These are phyloP conservation scores for Gymnopithys bicolor DNA, from an alignment of 2,797 vertebrate genomes.

Conservation along the genomic window DNA sequence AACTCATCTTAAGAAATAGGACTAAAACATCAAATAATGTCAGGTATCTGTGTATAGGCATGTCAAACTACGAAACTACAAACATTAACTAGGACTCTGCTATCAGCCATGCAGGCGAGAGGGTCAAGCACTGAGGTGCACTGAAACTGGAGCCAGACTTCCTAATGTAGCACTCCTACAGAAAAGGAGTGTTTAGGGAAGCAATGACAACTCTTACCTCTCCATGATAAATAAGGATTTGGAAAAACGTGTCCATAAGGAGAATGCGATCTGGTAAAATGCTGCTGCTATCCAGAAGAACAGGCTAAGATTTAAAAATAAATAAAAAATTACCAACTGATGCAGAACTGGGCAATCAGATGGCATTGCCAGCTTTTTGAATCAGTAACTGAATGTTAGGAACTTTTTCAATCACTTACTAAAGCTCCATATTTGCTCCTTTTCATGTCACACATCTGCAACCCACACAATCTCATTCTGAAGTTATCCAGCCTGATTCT, in stretches of 20 bases:
- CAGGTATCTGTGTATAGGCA: not conserved
- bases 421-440: not conserved
- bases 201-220: slow-evolving; percentile 82
- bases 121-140: not conserved
- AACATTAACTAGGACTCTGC: not conserved
- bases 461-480: not conserved
- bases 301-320: slow-evolving; percentile 81
- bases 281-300: slow-evolving; percentile 96
- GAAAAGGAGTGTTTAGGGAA: not conserved
- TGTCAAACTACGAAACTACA: not conserved
- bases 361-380: not conserved
- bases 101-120: not conserved
- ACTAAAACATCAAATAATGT: not conserved
- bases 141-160: not conserved
- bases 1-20: not conserved
- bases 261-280: slow-evolving; percentile 96
- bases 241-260: slow-evolving; percentile 99
- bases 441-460: not conserved
- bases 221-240: slow-evolving; percentile 98
- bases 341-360: not conserved
- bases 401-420: not conserved
- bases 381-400: not conserved
- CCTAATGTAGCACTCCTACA: not conserved
- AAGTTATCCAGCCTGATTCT: not conserved
- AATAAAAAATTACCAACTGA: not conserved